These are phyloP conservation scores for Psammodynastes pulverulentus DNA, from an alignment of 2,113 vertebrate genomes.

Conservation along the genomic window DNA sequence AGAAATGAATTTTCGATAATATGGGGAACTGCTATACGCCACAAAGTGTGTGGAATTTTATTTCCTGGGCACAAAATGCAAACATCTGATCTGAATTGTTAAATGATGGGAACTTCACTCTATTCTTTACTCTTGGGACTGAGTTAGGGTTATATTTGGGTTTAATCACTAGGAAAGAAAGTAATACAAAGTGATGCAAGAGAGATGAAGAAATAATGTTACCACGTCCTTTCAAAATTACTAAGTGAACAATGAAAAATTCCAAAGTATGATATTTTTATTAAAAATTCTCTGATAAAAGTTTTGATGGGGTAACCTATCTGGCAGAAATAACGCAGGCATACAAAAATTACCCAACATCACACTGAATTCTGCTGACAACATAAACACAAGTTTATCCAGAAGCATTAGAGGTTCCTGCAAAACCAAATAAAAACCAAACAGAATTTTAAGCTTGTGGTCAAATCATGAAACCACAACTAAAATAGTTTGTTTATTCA, in stretches of 20 bases:
- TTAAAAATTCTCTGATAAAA: constrained; percentile 71
- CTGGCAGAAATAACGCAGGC: constrained; percentile 68
- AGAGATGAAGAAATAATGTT: constrained; percentile 59
- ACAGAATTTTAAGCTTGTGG: constrained; percentile 77
- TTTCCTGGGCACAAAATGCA: constrained; percentile 4
- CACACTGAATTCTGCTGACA: constrained; percentile 56
- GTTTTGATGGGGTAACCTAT: constrained; percentile 60
- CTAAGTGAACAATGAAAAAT: constrained; percentile 66
- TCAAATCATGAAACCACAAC: constrained; percentile 78
- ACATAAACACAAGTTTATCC: constrained; percentile 76
- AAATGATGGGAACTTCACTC: constrained; percentile 38
- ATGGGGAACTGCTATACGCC: neutral
- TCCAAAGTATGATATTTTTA: constrained; percentile 65
- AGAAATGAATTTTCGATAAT: neutral
- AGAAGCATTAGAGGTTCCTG: constrained; percentile 79
- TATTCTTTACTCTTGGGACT: constrained; percentile 49
- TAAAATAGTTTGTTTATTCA: constrained; percentile 79
- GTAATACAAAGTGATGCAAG: constrained; percentile 57
- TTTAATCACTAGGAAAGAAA: constrained; percentile 49
- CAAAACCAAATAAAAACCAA: constrained; percentile 65
- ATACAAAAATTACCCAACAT: constrained; percentile 63
- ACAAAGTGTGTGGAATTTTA: neutral
- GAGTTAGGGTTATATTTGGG: constrained; percentile 48
- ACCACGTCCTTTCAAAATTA: constrained; percentile 66
- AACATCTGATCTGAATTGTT: constrained; percentile 2